Evolutionary conservation across 2,888 invertebrate species (phyloP).

Genomic region (Aphelenchoides bicaudatus): DNA sequence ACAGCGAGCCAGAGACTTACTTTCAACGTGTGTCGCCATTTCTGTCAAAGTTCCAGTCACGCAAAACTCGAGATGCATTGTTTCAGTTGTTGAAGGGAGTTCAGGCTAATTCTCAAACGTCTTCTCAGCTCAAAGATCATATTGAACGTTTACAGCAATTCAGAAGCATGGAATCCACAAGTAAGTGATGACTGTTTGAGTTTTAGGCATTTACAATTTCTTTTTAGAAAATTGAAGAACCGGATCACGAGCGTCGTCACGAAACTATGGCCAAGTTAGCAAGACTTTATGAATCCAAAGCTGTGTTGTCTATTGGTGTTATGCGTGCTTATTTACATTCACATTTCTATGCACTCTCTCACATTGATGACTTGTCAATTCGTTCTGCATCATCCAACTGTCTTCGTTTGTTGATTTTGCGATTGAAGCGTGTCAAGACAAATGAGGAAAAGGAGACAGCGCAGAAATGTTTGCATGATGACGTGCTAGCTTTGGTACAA

Average conservation of each 20-base stretch:
- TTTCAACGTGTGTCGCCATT: constrained; percentile 34
- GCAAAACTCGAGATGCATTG: constrained; percentile 41
- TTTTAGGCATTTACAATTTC: too few relatives aligned
- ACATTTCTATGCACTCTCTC: constrained; percentile 9
- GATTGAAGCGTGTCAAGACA: constrained; percentile 10
- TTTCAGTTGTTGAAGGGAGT: constrained; percentile 35
- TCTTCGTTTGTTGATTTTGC: constrained; percentile 27
- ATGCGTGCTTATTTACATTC: constrained; percentile 17
- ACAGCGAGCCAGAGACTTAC: constrained; percentile 32
- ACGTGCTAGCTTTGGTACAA: constrained; percentile 35
- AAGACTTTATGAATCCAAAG: not conserved
- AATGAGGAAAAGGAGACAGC: constrained; percentile 13
- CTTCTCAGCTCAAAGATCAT: not conserved
- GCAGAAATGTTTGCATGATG: constrained; percentile 26
- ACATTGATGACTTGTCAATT: constrained; percentile 42
- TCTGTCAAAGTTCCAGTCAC: constrained; percentile 37
- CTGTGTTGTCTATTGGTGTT: not conserved
- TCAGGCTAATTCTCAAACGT: constrained; percentile 17
- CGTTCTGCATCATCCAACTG: constrained; percentile 32
- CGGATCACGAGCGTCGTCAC: constrained; percentile 79
- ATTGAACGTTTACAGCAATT: constrained; percentile 64
- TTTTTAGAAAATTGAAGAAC: constrained; percentile 90
- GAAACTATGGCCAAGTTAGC: constrained; percentile 44
- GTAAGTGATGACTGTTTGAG: too few relatives aligned
- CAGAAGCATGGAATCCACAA: too few relatives aligned